Conservation (phyloP, 2,797 vertebrate genomes). For the Acanthurus leucopareius region DNA sequence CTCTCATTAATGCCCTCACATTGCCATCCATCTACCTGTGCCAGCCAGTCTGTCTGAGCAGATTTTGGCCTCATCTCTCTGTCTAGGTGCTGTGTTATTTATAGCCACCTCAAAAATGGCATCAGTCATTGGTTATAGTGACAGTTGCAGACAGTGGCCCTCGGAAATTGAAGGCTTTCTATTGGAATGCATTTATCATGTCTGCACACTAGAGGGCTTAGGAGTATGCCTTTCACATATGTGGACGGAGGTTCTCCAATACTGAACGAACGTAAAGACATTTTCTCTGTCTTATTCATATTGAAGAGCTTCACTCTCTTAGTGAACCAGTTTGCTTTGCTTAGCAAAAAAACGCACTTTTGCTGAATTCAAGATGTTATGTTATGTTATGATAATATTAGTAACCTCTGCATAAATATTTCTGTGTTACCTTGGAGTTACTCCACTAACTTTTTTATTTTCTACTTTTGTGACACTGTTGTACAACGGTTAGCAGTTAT, state of each 20-base stretch:
- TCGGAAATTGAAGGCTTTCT: conserved; percentile 20
- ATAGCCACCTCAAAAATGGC: conserved; percentile 50
- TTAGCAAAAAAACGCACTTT: neutral
- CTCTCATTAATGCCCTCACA: conserved; percentile 68
- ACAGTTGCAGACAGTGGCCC: conserved; percentile 51
- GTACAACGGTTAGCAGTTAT: neutral
- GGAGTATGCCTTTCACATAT: neutral
- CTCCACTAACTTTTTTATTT: neutral
- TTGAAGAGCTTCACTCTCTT: too few species aligned
- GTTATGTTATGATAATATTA: too few species aligned
- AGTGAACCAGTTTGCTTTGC: too few species aligned
- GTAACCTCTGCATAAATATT: neutral
- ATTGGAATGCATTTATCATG: conserved; percentile 18
- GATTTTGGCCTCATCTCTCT: conserved; percentile 61
- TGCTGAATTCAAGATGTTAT: neutral
- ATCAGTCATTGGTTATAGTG: conserved; percentile 52
- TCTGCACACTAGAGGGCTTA: neutral
- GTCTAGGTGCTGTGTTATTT: conserved; percentile 75
- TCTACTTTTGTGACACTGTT: neutral
- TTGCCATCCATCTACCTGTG: conserved; percentile 67
- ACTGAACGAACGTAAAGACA: neutral
- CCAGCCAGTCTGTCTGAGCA: conserved; percentile 59
- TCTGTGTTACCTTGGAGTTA: neutral
- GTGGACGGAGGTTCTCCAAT: neutral
- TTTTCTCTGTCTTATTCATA: neutral